Base-by-base conservation (phyloP, 2,113 vertebrate species). In the Brachirus orientalis region DNA sequence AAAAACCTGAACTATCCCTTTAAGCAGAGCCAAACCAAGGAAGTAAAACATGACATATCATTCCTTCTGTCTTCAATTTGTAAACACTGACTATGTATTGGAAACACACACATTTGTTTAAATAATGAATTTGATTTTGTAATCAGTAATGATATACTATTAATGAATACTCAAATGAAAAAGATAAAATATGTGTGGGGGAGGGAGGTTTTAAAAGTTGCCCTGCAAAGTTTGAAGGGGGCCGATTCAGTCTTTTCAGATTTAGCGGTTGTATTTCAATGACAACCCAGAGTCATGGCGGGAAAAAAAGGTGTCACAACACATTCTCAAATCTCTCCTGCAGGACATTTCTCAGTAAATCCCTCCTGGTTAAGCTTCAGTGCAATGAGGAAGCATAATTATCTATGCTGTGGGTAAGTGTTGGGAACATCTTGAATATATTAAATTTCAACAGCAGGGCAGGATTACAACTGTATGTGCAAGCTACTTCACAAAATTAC, bases 251-350 rank as follows among this genome's bases (percentile, higher is more conserved):
- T 20, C 18, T 2, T 19, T 14, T 51, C 4, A 14, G 20, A 14
- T 38, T 38, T 13, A 40, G 17, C 22, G 28, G 19, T 35, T 14
- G 14, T 2, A 33, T 8, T 17, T 35, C 22, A 33, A 14, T 14
- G n/a, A n/a, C n/a, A n/a, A n/a, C n/a, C n/a, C n/a, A n/a, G n/a
- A n/a, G n/a, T n/a, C n/a, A n/a, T n/a, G n/a, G n/a, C n/a, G n/a
- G n/a, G n/a, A n/a, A n/a, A n/a, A n/a, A n/a, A n/a, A n/a, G n/a
- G n/a, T n/a, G n/a, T n/a, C n/a, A n/a, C n/a, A n/a, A n/a, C n/a
- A n/a, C n/a, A n/a, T 47, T 55, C 52, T 41, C 12, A 57, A 14
- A 57, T 58, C 55, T 1, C n/a, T 19, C 36, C 53, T 40, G 36
- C 17, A 8, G 36, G 51, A 54, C n/a, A 7, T 53, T n/a, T 36